Evolutionary conservation across 2,113 vertebrate species (phyloP).

Genomic region (Cricetomys ansorgei): DNA sequence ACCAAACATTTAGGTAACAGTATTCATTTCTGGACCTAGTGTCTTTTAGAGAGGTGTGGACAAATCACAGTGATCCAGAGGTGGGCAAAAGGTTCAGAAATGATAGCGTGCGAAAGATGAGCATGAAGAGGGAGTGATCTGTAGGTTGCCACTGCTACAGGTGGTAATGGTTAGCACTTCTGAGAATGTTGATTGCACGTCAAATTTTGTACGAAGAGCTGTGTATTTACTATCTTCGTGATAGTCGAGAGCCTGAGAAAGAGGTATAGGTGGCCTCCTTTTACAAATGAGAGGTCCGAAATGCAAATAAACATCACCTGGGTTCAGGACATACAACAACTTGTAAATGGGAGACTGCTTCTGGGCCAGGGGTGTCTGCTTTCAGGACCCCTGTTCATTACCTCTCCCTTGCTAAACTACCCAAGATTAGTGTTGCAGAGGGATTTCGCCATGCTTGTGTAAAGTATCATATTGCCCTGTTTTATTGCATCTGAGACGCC

Average conservation of each 20-base stretch:
- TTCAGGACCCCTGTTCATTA: background rate
- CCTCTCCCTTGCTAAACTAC: background rate
- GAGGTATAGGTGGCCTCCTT: background rate
- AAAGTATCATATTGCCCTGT: background rate
- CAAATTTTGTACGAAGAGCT: background rate
- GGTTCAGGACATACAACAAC: background rate
- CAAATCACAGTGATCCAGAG: background rate
- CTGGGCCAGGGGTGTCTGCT: background rate
- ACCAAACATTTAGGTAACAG: background rate
- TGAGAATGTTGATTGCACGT: background rate
- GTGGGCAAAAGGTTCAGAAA: background rate
- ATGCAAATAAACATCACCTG: background rate
- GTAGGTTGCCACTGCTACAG: background rate
- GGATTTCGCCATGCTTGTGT: background rate
- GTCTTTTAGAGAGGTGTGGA: background rate
- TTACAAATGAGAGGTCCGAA: background rate
- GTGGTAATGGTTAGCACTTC: background rate
- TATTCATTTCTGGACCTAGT: background rate
- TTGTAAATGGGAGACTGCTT: background rate
- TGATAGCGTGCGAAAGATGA: background rate
- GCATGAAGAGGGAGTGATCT: background rate
- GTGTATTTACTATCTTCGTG: background rate
- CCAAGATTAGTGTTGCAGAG: background rate
- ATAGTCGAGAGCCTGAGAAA: background rate
- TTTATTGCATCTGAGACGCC: background rate